Evolutionary conservation across 2,113 vertebrate genomes (phyloP).

Genomic region (Dicaeum eximium): DNA sequence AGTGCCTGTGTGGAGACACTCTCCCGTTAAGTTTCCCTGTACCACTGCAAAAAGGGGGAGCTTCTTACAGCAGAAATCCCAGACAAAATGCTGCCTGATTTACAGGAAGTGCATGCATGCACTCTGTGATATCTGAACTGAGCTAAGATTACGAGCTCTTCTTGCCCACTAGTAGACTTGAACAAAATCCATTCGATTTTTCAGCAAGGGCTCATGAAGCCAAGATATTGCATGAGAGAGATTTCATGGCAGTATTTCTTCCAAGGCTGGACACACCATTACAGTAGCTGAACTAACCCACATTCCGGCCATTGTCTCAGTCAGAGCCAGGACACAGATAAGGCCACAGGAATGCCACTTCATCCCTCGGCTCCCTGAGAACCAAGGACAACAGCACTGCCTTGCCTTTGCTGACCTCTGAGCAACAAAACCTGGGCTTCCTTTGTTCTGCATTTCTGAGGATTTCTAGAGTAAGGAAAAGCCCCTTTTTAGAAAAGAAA

Average conservation of each 20-base stretch:
- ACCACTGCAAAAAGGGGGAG: rapidly evolving
- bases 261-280: neutral
- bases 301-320: neutral
- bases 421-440: neutral
- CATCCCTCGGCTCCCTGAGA: rapidly evolving
- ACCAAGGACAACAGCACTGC: neutral
- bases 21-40: rapidly evolving
- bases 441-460: neutral
- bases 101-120: neutral
- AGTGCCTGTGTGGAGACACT: neutral
- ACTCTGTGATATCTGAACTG: neutral
- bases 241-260: neutral
- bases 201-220: neutral
- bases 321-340: neutral
- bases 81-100: neutral
- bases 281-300: neutral
- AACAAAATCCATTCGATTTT: neutral
- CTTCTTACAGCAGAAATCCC: neutral
- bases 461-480: neutral
- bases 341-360: neutral
- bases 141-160: neutral
- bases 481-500: neutral
- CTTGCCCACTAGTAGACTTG: neutral
- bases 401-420: neutral
- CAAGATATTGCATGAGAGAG: neutral